Percentiles rank a stretch among this genome's conserved stretches.
Conservation (phyloP, 2,797 vertebrate species). For the Chelidonichthys spinosus region DNA sequence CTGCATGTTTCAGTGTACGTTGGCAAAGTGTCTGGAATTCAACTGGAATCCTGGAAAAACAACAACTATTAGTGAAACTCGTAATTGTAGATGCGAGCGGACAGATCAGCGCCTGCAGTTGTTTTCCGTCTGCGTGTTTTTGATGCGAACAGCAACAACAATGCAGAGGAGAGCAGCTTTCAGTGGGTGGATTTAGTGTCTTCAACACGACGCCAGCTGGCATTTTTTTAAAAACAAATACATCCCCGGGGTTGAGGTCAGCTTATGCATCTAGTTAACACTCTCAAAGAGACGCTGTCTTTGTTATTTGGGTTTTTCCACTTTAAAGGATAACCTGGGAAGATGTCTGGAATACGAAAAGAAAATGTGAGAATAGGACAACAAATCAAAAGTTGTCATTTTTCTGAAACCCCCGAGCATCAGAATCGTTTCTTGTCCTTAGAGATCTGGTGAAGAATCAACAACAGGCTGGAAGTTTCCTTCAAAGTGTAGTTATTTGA, state of each 20-base stretch:
- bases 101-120: constrained; percentile 38
- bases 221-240: constrained; percentile 6
- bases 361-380: neutral
- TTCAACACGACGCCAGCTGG: neutral
- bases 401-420: neutral
- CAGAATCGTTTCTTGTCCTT: neutral
- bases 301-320: neutral
- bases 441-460: neutral
- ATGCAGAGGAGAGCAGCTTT: neutral
- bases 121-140: constrained; percentile 27
- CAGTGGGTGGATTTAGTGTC: constrained; percentile 17
- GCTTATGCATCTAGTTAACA: neutral
- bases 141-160: constrained; percentile 28
- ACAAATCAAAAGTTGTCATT: neutral
- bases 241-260: neutral
- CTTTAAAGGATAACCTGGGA: neutral
- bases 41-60: neutral
- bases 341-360: neutral
- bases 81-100: constrained; percentile 28
- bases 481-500: no score
- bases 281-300: neutral
- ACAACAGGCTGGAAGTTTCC: neutral
- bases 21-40: constrained; percentile 26
- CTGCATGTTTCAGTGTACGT: constrained; percentile 9
- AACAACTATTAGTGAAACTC: neutral